Conservation (phyloP, 2,888 invertebrate species). For the Spodoptera littoralis region DNA sequence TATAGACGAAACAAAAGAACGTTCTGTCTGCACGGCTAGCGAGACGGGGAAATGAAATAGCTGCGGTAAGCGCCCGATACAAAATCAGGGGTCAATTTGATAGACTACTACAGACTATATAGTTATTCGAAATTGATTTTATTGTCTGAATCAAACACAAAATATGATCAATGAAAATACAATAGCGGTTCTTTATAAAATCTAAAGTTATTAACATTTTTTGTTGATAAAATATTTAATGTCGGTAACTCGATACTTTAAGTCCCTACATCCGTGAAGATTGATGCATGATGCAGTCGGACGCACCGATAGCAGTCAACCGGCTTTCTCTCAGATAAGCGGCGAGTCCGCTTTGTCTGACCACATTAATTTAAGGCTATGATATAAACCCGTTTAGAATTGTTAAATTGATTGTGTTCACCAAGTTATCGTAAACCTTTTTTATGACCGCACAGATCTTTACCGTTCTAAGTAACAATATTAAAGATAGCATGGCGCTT, state of each 20-base stretch:
- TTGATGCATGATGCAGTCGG: conserved; percentile 60
- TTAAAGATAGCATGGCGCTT: conserved; percentile 50
- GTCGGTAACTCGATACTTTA: conserved; percentile 50
- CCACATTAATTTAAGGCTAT: conserved; percentile 80
- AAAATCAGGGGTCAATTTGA: conserved; percentile 43
- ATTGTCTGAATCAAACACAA: neutral
- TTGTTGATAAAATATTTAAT: conserved; percentile 45
- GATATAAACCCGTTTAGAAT: conserved; percentile 75
- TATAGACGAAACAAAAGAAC: conserved; percentile 83
- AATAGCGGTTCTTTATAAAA: neutral
- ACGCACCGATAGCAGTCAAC: conserved; percentile 60
- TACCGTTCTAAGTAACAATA: conserved; percentile 44
- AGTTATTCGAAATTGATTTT: conserved; percentile 41
- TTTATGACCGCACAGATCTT: conserved; percentile 34
- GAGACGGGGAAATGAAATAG: conserved; percentile 59
- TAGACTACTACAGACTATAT: conserved; percentile 25
- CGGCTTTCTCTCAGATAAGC: conserved; percentile 84
- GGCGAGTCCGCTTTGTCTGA: conserved; percentile 76
- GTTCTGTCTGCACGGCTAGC: conserved; percentile 66
- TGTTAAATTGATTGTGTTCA: conserved; percentile 81
- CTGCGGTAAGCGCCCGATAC: conserved; percentile 60
- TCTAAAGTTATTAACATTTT: conserved; percentile 6
- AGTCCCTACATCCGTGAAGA: conserved; percentile 51
- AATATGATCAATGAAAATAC: conserved; percentile 16
- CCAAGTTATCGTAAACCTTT: conserved; percentile 67